Base-by-base conservation (phyloP, 2,888 invertebrate genomes). In the Sarcophaga rosellei region DNA sequence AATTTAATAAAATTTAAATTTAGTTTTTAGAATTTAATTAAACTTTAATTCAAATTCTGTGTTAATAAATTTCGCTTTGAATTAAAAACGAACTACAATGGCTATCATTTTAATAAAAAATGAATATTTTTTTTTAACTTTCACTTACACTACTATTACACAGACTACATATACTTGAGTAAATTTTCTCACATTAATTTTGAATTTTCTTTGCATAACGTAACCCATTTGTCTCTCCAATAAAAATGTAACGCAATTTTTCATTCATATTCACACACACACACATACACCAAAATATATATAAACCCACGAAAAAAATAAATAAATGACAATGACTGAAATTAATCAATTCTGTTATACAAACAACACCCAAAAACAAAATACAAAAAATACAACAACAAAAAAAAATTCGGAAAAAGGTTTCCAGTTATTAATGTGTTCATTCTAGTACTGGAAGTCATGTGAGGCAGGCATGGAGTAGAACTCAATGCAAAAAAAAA, bases 241-340 rank as follows among this genome's bases (percentile, higher is more conserved):
- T 86, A 85, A 89, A 87, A 81, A 86, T 89, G 89, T 88, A 84
- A 88, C 78, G 89, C 88, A 86, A 89, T 88, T 88, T 89, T 88
- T 88, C 87, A 87, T 89, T 23, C 35, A 62, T 57, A 63, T 63
- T 73, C 47, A 70, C 63, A 81, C 77, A 74, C 47, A 45, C 3
- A n/a, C 8, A 44, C 21, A 17, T 0, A 77, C 45, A 77, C 47
- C 20, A 20, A 23, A 68, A 77, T 12, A 47, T 1, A 12, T 3
- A 47, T 3, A 47, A 47, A 53, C 35, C 35, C 35, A 35, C 8
- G 35, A 35, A 35, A 35, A 35, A 35, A 35, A 35, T 10, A 35
- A 35, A 35, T 35, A 1, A 35, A 35, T 35, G 20, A 70, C 25
- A 77, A 53, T 69, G 57, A 83, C 73, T 78, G 59, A 79, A 65